These are phyloP conservation scores for Setophaga kirtlandii DNA, from an alignment of 2,113 vertebrate species.

Conservation along the genomic window DNA sequence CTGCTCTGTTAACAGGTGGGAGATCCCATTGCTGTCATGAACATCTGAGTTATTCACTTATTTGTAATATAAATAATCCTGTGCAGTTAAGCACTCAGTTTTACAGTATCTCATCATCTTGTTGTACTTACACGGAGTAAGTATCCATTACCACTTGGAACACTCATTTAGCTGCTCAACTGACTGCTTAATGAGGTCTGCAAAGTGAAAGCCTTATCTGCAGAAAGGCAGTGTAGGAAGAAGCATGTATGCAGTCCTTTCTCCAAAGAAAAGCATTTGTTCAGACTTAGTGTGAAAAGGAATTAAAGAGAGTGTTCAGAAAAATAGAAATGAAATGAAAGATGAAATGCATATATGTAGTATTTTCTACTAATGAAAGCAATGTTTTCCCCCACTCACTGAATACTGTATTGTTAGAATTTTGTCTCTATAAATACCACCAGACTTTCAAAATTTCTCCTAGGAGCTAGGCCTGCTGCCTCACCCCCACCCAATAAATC, in stretches of 20 bases:
- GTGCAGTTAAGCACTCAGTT: background rate
- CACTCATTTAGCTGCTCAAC: slow-evolving; percentile 55
- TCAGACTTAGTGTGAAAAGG: background rate
- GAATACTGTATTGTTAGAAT: background rate
- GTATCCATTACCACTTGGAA: slow-evolving; percentile 54
- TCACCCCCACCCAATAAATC: fast-evolving
- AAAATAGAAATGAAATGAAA: background rate
- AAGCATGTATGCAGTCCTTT: background rate
- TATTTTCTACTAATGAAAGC: background rate
- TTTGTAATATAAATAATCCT: background rate
- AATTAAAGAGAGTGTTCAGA: background rate
- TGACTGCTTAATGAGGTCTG: slow-evolving; percentile 55
- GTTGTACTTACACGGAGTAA: slow-evolving; percentile 44
- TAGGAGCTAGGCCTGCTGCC: background rate
- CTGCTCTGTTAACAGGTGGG: background rate
- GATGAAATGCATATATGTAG: fast-evolving
- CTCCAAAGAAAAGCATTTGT: background rate
- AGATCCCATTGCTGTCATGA: background rate
- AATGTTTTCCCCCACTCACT: background rate
- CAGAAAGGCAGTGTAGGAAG: background rate
- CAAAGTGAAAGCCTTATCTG: background rate
- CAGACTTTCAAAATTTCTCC: background rate
- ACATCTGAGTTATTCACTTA: background rate
- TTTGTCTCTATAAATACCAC: background rate
- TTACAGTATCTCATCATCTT: slow-evolving; percentile 41